These are phyloP conservation scores for Drosophila pachea DNA, from an alignment of 1,140 invertebrate genomes.

Conservation along the genomic window DNA sequence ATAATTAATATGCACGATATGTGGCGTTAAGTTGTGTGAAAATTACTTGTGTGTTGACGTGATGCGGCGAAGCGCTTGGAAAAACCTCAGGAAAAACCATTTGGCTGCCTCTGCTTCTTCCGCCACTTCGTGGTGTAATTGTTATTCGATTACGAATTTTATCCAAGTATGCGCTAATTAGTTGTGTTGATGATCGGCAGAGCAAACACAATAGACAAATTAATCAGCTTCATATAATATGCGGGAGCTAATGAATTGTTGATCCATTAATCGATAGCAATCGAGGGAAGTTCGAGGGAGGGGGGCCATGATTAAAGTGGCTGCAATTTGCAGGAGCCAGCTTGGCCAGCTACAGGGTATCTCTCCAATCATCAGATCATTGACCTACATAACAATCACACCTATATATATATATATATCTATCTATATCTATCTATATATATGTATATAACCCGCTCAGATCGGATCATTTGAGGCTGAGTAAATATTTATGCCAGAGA, in stretches of 20 bases:
- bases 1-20: constrained; percentile 77
- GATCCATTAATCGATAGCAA: not conserved
- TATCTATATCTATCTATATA: too few relatives aligned
- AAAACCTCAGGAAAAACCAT: constrained; percentile 53
- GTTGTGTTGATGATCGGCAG: constrained; percentile 54
- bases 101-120: not conserved
- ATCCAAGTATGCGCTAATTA: constrained; percentile 60
- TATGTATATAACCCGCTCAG: too few relatives aligned
- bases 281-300: too few relatives aligned
- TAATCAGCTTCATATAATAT: constrained; percentile 19
- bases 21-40: constrained; percentile 75
- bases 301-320: not conserved
- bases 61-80: constrained; percentile 45
- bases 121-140: constrained; percentile 19
- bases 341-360: not conserved
- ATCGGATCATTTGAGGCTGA: not conserved
- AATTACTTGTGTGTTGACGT: constrained; percentile 71
- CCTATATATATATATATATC: not conserved
- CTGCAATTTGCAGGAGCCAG: not conserved
- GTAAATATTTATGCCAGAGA: constrained; percentile 9
- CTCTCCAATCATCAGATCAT: not conserved
- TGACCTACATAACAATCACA: constrained; percentile 4
- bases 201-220: constrained; percentile 5
- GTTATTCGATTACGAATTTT: constrained; percentile 50
- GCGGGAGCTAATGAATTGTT: not conserved